phyloP scores from a whole-genome alignment of 1,140 invertebrate species.

The Drosophila bifasciata region DNA sequence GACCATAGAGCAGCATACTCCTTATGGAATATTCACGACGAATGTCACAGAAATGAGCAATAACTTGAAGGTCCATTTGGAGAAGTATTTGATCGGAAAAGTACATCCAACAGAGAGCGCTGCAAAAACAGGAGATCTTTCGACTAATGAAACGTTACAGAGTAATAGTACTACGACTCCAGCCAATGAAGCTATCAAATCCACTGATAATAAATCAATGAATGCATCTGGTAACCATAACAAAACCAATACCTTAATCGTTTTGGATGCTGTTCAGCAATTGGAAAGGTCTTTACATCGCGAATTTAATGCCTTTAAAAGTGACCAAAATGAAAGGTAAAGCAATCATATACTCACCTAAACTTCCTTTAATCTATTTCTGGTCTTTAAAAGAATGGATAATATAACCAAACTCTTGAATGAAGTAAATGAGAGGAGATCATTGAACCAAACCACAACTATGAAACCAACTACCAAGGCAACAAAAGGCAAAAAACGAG shows the following conservation, averaged over 20 bases:
- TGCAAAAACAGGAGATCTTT: too few species aligned
- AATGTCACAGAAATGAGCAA: too few species aligned
- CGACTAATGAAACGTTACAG: too few species aligned
- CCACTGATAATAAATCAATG: background rate
- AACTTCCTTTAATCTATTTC: background rate
- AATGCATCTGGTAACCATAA: background rate
- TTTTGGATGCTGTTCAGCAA: background rate
- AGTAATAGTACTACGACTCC: too few species aligned
- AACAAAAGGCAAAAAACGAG: too few species aligned
- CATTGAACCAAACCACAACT: background rate
- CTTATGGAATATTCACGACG: too few species aligned
- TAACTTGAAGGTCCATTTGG: too few species aligned
- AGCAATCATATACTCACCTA: background rate
- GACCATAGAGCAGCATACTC: too few species aligned
- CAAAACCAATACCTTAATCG: background rate
- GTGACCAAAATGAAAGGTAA: constrained; percentile 1
- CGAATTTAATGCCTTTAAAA: background rate
- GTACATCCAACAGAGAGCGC: too few species aligned
- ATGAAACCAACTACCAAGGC: background rate
- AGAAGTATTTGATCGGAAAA: too few species aligned
- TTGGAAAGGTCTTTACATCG: background rate
- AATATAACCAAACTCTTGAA: background rate
- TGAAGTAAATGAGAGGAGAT: background rate
- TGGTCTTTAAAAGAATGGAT: background rate
- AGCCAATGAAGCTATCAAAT: background rate